Evolutionary conservation across 2,888 invertebrate species (phyloP).

Genomic region (Drosophila algonquin): DNA sequence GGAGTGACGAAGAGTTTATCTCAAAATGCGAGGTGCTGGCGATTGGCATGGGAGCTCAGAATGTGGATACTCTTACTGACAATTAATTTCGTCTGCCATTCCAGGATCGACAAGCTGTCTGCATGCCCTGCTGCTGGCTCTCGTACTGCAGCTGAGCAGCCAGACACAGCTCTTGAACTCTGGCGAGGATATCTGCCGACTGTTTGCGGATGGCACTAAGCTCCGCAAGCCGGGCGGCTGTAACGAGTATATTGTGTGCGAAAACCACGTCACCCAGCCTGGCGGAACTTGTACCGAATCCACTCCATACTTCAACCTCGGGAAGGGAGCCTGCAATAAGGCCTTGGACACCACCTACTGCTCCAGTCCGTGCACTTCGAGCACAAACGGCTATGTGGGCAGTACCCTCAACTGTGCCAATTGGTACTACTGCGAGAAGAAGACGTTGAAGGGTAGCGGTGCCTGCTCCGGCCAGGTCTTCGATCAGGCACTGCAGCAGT

Average conservation of each 20-base stretch:
- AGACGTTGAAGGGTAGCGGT: slow-evolving; percentile 22
- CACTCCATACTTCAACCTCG: slow-evolving; percentile 30
- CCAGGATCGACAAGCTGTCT: slow-evolving; percentile 32
- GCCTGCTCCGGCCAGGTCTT: slow-evolving; percentile 65
- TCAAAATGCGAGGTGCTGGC: slow-evolving; percentile 52
- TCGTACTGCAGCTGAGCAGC: slow-evolving; percentile 43
- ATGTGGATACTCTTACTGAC: background rate
- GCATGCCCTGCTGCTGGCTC: slow-evolving; percentile 34
- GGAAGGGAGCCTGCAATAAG: slow-evolving; percentile 14
- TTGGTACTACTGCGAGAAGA: slow-evolving; percentile 67
- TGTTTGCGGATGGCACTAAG: slow-evolving; percentile 59
- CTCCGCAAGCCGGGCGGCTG: slow-evolving; percentile 77
- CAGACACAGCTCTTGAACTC: slow-evolving; percentile 52
- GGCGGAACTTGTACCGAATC: slow-evolving; percentile 13
- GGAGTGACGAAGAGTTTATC: slow-evolving; percentile 1
- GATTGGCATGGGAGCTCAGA: background rate
- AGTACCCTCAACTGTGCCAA: slow-evolving; percentile 68
- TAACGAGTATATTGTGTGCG: slow-evolving; percentile 56
- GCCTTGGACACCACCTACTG: slow-evolving; percentile 55
- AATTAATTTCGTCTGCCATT: background rate
- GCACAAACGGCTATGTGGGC: slow-evolving; percentile 54
- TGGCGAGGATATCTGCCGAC: slow-evolving; percentile 68
- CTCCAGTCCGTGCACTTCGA: slow-evolving; percentile 46
- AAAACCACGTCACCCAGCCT: slow-evolving; percentile 32
- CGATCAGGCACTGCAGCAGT: slow-evolving; percentile 40